Percentiles rank a stretch among this genome's conserved stretches.
Conservation (phyloP, 2,888 invertebrate genomes). For the Macrostomum cliftonense region DNA sequence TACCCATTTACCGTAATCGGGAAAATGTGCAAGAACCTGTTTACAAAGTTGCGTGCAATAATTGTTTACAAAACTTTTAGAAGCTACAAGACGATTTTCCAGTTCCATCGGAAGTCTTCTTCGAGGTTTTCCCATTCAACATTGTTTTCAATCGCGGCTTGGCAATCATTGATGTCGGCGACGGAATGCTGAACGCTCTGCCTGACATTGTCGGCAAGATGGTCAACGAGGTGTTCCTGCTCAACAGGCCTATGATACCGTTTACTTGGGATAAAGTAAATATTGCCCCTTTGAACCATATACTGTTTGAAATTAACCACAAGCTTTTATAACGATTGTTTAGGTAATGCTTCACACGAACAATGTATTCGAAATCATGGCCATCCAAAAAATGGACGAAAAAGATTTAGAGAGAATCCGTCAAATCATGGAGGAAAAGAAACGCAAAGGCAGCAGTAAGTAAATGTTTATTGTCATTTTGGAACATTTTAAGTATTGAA, state of each 20-base stretch:
- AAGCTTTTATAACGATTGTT: too few relatives aligned
- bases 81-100: slow-evolving; percentile 13
- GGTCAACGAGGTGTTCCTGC: slow-evolving; percentile 72
- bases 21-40: too few relatives aligned
- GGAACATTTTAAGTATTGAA: too few relatives aligned
- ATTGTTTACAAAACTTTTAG: slow-evolving; percentile 11
- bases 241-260: slow-evolving; percentile 72
- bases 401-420: slow-evolving; percentile 11
- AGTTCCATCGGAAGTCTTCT: slow-evolving; percentile 46
- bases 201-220: slow-evolving; percentile 49
- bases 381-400: slow-evolving; percentile 50
- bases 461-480: too few relatives aligned
- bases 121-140: slow-evolving; percentile 92
- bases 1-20: too few relatives aligned
- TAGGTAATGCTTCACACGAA: slow-evolving; percentile 82
- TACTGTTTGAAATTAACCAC: slow-evolving; percentile 44
- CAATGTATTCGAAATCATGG: slow-evolving; percentile 82
- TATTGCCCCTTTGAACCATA: slow-evolving; percentile 6
- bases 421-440: too few relatives aligned
- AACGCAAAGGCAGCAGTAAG: too few relatives aligned
- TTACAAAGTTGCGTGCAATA: too few relatives aligned
- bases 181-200: slow-evolving; percentile 27
- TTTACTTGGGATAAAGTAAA: slow-evolving; percentile 83
- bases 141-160: slow-evolving; percentile 65
- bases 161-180: slow-evolving; percentile 30